These are phyloP conservation scores for Leptinotarsa tumamoca DNA, from an alignment of 2,888 invertebrate species.

Conservation along the genomic window DNA sequence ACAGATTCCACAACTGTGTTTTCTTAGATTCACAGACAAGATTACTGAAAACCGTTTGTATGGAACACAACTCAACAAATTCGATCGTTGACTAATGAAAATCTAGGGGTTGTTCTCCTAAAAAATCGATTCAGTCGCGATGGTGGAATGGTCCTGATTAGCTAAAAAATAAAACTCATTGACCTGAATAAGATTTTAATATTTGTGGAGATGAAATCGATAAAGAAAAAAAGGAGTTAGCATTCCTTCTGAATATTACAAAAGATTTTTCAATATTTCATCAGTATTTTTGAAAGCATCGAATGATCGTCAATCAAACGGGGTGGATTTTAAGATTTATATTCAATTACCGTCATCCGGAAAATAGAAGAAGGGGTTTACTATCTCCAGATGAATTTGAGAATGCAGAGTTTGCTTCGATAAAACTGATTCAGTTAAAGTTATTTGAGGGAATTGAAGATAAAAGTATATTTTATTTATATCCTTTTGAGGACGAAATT, in stretches of 20 bases:
- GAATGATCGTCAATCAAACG: neutral
- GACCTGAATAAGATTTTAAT: neutral
- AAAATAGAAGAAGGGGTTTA: neutral
- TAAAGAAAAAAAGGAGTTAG: neutral
- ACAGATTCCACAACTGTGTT: conserved; percentile 25
- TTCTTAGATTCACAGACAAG: conserved; percentile 6
- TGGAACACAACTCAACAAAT: conserved; percentile 13
- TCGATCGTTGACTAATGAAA: neutral
- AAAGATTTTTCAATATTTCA: conserved; percentile 1
- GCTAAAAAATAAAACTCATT: neutral
- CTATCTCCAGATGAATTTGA: neutral
- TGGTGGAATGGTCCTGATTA: neutral
- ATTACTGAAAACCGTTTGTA: neutral
- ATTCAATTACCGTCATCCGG: neutral
- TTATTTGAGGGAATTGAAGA: neutral
- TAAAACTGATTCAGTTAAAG: neutral
- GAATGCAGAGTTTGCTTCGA: neutral
- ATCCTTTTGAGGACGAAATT: neutral
- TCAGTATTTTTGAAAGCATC: conserved; percentile 3
- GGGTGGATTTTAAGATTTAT: neutral
- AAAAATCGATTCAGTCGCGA: neutral
- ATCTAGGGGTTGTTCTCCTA: neutral
- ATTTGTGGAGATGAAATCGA: neutral
- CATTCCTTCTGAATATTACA: neutral
- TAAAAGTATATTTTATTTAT: neutral